Conservation (phyloP, 2,888 invertebrate genomes). For the Dasysyrphus tricinctus region DNA sequence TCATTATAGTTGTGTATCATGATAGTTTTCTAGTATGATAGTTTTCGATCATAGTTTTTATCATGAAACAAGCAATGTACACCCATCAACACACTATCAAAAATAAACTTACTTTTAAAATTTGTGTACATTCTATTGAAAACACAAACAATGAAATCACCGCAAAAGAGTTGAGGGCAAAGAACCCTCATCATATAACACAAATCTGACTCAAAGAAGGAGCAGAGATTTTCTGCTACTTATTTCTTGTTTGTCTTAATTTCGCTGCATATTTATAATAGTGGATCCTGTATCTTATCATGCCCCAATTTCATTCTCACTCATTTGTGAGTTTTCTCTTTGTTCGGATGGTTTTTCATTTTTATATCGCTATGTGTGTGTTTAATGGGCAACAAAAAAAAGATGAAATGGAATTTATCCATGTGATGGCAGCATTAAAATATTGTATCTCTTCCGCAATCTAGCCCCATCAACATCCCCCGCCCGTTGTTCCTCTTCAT, state of each 20-base stretch:
- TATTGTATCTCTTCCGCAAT: conserved; percentile 66
- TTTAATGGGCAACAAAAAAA: conserved; percentile 49
- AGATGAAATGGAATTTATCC: conserved; percentile 22
- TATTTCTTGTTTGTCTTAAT: not conserved
- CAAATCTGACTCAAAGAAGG: conserved; percentile 53
- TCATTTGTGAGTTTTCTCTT: conserved; percentile 62
- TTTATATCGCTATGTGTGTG: conserved; percentile 22
- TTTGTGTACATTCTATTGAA: too few species aligned
- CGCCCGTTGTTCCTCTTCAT: not conserved
- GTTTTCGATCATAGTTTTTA: too few species aligned
- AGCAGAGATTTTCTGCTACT: conserved; percentile 14
- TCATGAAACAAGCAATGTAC: too few species aligned
- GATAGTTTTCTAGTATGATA: too few species aligned
- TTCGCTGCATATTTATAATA: conserved; percentile 42
- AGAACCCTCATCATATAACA: not conserved
- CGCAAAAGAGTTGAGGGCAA: not conserved
- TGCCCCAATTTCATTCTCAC: conserved; percentile 68
- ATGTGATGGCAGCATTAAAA: conserved; percentile 56
- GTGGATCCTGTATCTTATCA: conserved; percentile 51
- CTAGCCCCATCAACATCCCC: conserved; percentile 15
- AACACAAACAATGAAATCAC: not conserved
- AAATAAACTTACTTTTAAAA: too few species aligned
- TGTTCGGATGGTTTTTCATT: conserved; percentile 13
- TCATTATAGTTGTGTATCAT: too few species aligned
- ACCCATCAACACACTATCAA: too few species aligned